These are phyloP conservation scores for Embidobia sp. DNA, from an alignment of 2,888 invertebrate genomes.

Conservation along the genomic window DNA sequence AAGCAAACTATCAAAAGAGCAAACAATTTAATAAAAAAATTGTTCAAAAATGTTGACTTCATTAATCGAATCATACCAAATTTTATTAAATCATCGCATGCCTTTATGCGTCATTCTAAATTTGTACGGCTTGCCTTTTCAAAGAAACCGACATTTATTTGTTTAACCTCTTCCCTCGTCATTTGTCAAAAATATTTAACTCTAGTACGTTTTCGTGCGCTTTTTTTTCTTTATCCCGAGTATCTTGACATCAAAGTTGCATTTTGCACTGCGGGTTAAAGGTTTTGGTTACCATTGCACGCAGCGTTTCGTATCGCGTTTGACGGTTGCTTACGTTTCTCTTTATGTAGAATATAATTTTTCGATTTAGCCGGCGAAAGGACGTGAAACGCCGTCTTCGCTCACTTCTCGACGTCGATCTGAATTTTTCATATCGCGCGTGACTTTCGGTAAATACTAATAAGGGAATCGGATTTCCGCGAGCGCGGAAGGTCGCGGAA, in stretches of 20 bases:
- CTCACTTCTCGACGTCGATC: constrained; percentile 10
- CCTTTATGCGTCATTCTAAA: too few relatives aligned
- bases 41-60: too few relatives aligned
- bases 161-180: not conserved
- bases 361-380: constrained; percentile 23
- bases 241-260: constrained; percentile 49
- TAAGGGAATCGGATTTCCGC: constrained; percentile 8
- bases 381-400: constrained; percentile 8
- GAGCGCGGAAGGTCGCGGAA: too few relatives aligned
- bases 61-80: too few relatives aligned
- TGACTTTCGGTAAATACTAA: constrained; percentile 25
- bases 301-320: constrained; percentile 23
- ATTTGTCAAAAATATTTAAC: constrained; percentile 30
- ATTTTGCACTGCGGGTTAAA: constrained; percentile 41
- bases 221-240: constrained; percentile 32
- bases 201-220: constrained; percentile 8
- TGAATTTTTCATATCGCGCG: constrained; percentile 16
- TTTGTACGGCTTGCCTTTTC: too few relatives aligned
- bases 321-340: constrained; percentile 41
- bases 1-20: too few relatives aligned
- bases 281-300: constrained; percentile 51
- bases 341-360: constrained; percentile 43
- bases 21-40: too few relatives aligned
- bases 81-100: too few relatives aligned
- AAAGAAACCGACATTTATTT: too few relatives aligned